Percentiles rank a stretch among this genome's conserved stretches.
phyloP scores from a whole-genome alignment of 2,113 vertebrate species.

The Chlamydotis undulata region DNA sequence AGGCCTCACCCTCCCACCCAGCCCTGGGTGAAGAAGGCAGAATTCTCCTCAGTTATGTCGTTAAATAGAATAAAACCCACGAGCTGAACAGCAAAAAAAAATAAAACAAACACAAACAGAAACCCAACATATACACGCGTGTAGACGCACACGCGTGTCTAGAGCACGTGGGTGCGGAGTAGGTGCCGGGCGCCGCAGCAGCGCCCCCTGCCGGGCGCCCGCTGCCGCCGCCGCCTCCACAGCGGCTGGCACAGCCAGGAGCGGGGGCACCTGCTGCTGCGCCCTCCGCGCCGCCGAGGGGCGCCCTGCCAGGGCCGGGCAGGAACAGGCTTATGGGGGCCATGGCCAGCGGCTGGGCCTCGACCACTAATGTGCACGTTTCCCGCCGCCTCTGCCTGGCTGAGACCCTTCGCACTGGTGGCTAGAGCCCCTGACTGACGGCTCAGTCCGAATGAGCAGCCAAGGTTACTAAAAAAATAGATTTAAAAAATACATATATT shows the following conservation, averaged over 20 bases:
- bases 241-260: not conserved
- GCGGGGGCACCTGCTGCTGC: not conserved
- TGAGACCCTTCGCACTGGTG: not conserved
- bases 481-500: not conserved
- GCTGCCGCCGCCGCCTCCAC: accelerated
- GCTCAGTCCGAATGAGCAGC: no score
- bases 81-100: no score
- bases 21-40: accelerated
- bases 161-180: accelerated
- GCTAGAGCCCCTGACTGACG: not conserved
- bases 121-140: no score
- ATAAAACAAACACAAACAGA: no score
- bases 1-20: no score
- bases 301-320: not conserved
- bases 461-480: not conserved
- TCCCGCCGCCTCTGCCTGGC: no score
- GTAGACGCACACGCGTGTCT: no score
- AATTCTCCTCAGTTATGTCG: accelerated
- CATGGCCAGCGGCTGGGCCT: not conserved
- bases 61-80: not conserved
- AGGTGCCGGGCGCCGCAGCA: not conserved
- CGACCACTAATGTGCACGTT: no score
- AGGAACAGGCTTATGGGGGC: not conserved
- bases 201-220: not conserved
- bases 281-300: not conserved